phyloP scores from a whole-genome alignment of 2,888 invertebrate genomes.

The Hemicrepidius hirtus region DNA sequence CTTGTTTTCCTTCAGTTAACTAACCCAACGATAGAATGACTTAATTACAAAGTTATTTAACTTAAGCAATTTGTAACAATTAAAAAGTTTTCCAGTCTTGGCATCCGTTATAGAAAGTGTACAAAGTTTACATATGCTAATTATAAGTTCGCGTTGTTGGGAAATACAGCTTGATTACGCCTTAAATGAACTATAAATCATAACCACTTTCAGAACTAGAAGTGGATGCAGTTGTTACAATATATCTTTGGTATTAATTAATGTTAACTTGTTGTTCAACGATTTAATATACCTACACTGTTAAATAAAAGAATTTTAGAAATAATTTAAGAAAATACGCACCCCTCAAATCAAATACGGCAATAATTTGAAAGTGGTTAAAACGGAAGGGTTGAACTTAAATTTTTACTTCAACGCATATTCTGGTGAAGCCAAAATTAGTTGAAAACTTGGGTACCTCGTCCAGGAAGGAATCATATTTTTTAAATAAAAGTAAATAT shows the following conservation, averaged over 20 bases:
- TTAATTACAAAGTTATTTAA: slow-evolving; percentile 64
- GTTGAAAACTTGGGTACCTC: no score
- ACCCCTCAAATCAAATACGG: no score
- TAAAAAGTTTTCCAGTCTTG: slow-evolving; percentile 61
- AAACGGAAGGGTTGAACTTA: no score
- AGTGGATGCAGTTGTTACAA: slow-evolving; percentile 43
- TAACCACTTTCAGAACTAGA: slow-evolving; percentile 46
- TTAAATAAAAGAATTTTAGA: not conserved
- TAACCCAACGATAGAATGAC: slow-evolving; percentile 54
- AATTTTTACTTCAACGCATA: no score
- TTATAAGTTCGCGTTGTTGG: slow-evolving; percentile 70
- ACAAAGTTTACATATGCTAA: slow-evolving; percentile 72
- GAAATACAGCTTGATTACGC: slow-evolving; percentile 69
- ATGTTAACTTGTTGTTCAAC: slow-evolving; percentile 36
- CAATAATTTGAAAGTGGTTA: no score
- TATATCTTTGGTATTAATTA: slow-evolving; percentile 45
- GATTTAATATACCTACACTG: slow-evolving; percentile 14
- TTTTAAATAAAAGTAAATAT: no score
- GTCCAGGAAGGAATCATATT: no score
- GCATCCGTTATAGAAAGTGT: slow-evolving; percentile 66
- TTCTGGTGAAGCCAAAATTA: no score
- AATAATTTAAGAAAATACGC: no score
- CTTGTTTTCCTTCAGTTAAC: slow-evolving; percentile 53
- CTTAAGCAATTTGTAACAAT: slow-evolving; percentile 65
- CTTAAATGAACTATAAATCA: slow-evolving; percentile 67